Evolutionary conservation across 1,140 invertebrate species (phyloP), one percentile per base, ranked within the genome.

Genomic region (Caenorhabditis remanei): DNA sequence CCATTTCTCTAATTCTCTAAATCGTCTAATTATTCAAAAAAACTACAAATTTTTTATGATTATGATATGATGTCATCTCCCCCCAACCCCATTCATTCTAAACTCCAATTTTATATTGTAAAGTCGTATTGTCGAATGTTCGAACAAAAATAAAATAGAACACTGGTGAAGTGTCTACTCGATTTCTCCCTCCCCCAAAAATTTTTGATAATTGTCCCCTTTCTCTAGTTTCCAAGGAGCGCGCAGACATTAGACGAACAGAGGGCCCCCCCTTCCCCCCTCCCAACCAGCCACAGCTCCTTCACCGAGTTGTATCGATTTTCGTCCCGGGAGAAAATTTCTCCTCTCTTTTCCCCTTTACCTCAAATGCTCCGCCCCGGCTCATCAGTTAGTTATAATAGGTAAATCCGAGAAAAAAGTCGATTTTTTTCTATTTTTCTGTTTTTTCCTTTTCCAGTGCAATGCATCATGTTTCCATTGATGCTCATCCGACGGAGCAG

Each of bases 401-500:
- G 71, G 71, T 79, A 79, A 79, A 53, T 32, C 21, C 11, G 24
- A 63, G 24, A 63, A 9, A n/a, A 79, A 19, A 50, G 40, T 43
- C 48, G 43, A 84, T 13, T 19, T 2, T 58, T 41, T 58, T 56
- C 16, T 24, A 50, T 50, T 50, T 8, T n/a, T 19, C 7, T 55
- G 16, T 56, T 32, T 48, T n/a, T 48, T n/a, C 19, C 21, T 14
- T 50, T 21, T 85, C n/a, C 32, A 85, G 84, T 41, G 43, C 56
- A 13, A 65, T 85, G 56, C 32, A 65, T 19, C 56, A 85, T 13
- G 84, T 85, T 9, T 46, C 46, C 3, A 50, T 85, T 2, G 84
- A 85, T 32, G 84, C 84, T 21, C 84, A 85, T 67, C 84, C 84
- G 21, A 43, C 56, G 13, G 84, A 85, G 6, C 84, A 63, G 41